These are phyloP conservation scores for Harpalus rufipes DNA, from an alignment of 2,888 invertebrate genomes.

Conservation along the genomic window DNA sequence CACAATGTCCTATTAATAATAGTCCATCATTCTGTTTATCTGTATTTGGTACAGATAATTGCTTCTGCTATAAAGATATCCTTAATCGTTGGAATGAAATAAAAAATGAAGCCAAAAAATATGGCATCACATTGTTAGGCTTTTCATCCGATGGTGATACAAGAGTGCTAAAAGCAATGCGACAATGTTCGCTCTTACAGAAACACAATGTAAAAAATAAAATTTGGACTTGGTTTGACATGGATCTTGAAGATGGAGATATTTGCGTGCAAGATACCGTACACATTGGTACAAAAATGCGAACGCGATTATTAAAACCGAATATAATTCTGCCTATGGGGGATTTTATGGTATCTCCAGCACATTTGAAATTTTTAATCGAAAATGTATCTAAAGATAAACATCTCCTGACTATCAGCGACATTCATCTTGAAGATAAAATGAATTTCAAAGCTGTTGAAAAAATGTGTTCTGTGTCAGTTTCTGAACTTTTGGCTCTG, in stretches of 20 bases:
- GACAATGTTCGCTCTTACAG: slow-evolving; percentile 22
- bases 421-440: slow-evolving; percentile 69
- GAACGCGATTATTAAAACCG: slow-evolving; percentile 69
- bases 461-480: slow-evolving; percentile 67
- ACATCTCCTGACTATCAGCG: slow-evolving; percentile 68
- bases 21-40: background rate
- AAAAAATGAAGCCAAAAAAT: slow-evolving; percentile 53
- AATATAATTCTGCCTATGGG: slow-evolving; percentile 70
- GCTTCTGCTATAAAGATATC: slow-evolving; percentile 52
- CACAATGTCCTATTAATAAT: slow-evolving; percentile 55
- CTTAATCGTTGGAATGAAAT: slow-evolving; percentile 67
- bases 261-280: slow-evolving; percentile 70
- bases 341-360: slow-evolving; percentile 68
- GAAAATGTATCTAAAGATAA: slow-evolving; percentile 69
- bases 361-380: slow-evolving; percentile 69
- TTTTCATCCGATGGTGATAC: slow-evolving; percentile 67
- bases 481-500: slow-evolving; percentile 60
- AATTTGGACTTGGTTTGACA: slow-evolving; percentile 67
- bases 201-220: slow-evolving; percentile 8
- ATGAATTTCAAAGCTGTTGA: slow-evolving; percentile 71
- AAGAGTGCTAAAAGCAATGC: slow-evolving; percentile 64
- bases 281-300: slow-evolving; percentile 71
- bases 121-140: slow-evolving; percentile 63
- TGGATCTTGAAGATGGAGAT: slow-evolving; percentile 59
- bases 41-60: background rate